Conservation (phyloP, 2,888 invertebrate species). For the Syritta pipiens region DNA sequence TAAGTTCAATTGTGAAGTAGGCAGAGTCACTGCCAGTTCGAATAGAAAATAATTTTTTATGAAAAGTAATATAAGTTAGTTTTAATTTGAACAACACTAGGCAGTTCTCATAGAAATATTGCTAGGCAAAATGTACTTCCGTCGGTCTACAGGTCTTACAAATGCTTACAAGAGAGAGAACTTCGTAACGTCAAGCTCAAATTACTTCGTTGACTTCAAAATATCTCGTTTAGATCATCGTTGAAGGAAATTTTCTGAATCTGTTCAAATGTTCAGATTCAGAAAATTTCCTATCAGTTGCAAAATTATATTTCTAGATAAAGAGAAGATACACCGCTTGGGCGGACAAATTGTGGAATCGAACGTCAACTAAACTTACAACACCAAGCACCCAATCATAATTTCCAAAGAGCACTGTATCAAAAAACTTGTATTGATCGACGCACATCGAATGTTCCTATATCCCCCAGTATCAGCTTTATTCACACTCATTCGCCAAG, state of each 20-base stretch:
- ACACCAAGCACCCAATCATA: constrained; percentile 24
- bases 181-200: not conserved
- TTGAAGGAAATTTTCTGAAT: no score
- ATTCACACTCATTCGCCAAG: not conserved
- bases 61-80: no score
- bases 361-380: constrained; percentile 23
- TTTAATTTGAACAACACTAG: no score
- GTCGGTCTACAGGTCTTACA: not conserved
- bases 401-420: constrained; percentile 1
- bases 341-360: constrained; percentile 62
- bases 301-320: not conserved
- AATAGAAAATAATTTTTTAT: no score
- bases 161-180: not conserved
- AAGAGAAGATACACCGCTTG: constrained; percentile 66
- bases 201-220: not conserved
- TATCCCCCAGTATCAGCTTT: constrained; percentile 9
- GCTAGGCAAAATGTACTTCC: not conserved
- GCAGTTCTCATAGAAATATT: no score
- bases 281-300: not conserved
- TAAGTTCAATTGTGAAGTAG: not conserved
- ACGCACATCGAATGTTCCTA: not conserved
- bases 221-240: not conserved
- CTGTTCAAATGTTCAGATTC: not conserved
- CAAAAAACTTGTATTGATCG: not conserved
- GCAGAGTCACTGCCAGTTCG: not conserved